Base-by-base conservation (phyloP, 2,797 vertebrate genomes). In the Pelobates cultripes region DNA sequence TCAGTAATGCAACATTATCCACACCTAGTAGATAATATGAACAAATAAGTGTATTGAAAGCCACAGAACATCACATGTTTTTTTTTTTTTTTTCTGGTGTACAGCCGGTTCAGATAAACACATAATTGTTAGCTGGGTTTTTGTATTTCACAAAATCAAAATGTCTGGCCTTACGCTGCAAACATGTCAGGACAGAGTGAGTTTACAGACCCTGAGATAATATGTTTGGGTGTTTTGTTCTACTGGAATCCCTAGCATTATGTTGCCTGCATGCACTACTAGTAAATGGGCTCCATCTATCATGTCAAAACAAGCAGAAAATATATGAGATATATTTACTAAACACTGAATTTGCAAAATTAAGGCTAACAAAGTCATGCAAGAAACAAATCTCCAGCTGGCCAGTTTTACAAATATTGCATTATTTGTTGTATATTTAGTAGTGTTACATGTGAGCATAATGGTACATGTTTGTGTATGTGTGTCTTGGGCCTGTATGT, bases 161-260 rank as follows among this genome's bases (percentile, higher is more conserved):
- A 17, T 75, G 72, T 79, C 77, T 84, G 72, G 72, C 57, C 70
- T 51, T 43, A 44, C 44, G 61, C 55, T 17, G 42, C 7, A 64
- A n/a, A 47, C 77, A 75, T 79, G 77, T 75, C 40, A 64, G 72
- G 68, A 84, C 77, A 84, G 17, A 28, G 43, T 4, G 10, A 3
- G 12, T 9, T 15, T 64, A 66, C 45, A 4, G 6, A 71, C 44
- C 14, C 68, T 73, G 60, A 64, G 28, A 8, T 67, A 17, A 64
- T 68, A 9, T 68, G 42, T 77, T 77, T 68, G 74, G 60, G 61
- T 55, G 63, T 77, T 77, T 64, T 64, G 5, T 64, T 40, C 7
- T 15, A 1, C 13, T 12, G 55, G 13, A 57, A 57, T 57, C 13
- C 55, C 8, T 15, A 3, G 55, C 1, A 12, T 14, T 57, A 57